Evolutionary conservation across 2,797 vertebrate species (phyloP).

Genomic region (Microctenopoma lineatum): DNA sequence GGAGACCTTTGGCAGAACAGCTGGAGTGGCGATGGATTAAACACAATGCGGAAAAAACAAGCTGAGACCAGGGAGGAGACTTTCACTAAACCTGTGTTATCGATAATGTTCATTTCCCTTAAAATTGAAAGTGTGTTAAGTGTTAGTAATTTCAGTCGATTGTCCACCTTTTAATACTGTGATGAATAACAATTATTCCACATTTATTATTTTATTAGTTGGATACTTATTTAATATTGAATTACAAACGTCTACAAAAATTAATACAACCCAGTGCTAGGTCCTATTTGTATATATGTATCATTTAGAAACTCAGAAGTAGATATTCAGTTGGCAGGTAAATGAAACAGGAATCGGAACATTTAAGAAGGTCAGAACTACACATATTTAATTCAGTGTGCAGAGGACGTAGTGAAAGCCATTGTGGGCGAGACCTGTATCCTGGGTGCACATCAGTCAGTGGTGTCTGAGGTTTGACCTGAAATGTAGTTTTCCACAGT

Average conservation of each 20-base stretch:
- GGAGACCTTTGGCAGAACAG: background rate
- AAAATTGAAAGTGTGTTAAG: too few relatives aligned
- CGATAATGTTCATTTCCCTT: background rate
- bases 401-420: background rate
- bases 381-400: background rate
- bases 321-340: background rate
- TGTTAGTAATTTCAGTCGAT: too few relatives aligned
- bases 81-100: background rate
- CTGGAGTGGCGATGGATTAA: background rate
- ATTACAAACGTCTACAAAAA: background rate
- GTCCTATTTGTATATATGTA: too few relatives aligned
- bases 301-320: background rate
- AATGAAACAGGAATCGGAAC: too few relatives aligned
- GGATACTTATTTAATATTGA: background rate
- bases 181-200: too few relatives aligned
- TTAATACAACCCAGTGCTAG: background rate
- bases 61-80: background rate
- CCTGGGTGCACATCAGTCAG: background rate
- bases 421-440: background rate
- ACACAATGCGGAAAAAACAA: background rate
- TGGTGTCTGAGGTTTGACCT: background rate
- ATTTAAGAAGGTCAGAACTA: background rate
- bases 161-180: background rate
- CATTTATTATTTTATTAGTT: background rate
- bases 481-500: background rate